Base-by-base conservation (phyloP, 2,888 invertebrate species). In the Prosapia bicincta region DNA sequence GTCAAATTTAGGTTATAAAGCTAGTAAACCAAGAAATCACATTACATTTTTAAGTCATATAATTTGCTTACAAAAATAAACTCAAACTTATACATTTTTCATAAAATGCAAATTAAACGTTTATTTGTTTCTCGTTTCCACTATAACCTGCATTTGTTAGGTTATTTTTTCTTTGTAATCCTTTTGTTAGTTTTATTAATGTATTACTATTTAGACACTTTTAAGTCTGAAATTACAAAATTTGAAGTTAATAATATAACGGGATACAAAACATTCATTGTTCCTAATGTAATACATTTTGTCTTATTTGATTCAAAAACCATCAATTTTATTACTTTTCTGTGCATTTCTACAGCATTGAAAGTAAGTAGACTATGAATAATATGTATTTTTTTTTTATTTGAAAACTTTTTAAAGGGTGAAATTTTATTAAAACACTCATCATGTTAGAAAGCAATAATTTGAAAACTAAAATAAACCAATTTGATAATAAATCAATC, bases 211-310 rank as follows among this genome's bases (percentile, higher is more conserved):
- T 30, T 5, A 30, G 6, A 30, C 30, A 30, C 30, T 30, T n/a
- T n/a, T 30, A 30, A 30, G 5, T 38, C 13, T 38, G 38, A 13
- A 13, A 13, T 15, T 13, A 9, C 13, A 38, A 13, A 7, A 13
- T 38, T 38, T 38, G 38, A 13, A 2, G 5, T 38, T 13, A 38
- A 38, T 38, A 83, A 83, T 78, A 72, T 81, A 3, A 81, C 81
- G 20, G 83, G 83, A 9, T 76, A 78, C 66, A 54, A 66, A 24
- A 68, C 76, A 38, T 68, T 76, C 10, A 82, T 83, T 20, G 81
- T 85, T 5, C 85, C 85, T 10, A 84, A 85, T 76, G 80, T 83
- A 67, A 82, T 85, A 26, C 85, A 85, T 76, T 84, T 82, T 78
- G 81, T 85, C n/a, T 79, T 83, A 23, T 83, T 84, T 76, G 82